Evolutionary conservation across 1,140 invertebrate species (phyloP).

Genomic region (Caenorhabditis latens): DNA sequence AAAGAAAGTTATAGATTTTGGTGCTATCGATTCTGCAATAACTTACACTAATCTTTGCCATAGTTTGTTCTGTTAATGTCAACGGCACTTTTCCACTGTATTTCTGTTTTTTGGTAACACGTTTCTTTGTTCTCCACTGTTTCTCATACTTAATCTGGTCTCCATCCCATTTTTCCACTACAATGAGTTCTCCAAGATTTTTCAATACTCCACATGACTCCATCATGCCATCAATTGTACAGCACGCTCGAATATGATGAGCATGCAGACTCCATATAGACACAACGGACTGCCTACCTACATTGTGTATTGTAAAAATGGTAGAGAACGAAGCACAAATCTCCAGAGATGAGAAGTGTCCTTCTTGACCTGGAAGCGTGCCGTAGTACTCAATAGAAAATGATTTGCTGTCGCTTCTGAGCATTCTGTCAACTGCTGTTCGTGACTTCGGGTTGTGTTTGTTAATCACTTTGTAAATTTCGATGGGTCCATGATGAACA

Average conservation of each 20-base stretch:
- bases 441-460: background rate
- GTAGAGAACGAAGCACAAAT: conserved; percentile 21
- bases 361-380: conserved; percentile 23
- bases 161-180: conserved; percentile 26
- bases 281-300: background rate
- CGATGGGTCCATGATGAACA: background rate
- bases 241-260: background rate
- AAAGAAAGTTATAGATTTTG: background rate
- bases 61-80: background rate
- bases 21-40: background rate
- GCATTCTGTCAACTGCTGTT: background rate
- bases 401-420: background rate
- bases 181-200: conserved; percentile 2
- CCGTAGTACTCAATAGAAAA: background rate
- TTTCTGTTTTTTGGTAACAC: background rate
- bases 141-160: background rate
- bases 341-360: background rate
- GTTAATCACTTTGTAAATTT: background rate
- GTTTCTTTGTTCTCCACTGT: background rate
- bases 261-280: conserved; percentile 23
- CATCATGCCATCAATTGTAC: background rate
- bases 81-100: background rate
- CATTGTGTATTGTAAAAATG: conserved; percentile 10
- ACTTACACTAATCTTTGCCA: conserved; percentile 23
- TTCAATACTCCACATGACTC: conserved; percentile 15